Evolutionary conservation across 2,797 vertebrate genomes (phyloP), one percentile per base, ranked within the genome.

Genomic region (Rhynchonycteris naso): DNA sequence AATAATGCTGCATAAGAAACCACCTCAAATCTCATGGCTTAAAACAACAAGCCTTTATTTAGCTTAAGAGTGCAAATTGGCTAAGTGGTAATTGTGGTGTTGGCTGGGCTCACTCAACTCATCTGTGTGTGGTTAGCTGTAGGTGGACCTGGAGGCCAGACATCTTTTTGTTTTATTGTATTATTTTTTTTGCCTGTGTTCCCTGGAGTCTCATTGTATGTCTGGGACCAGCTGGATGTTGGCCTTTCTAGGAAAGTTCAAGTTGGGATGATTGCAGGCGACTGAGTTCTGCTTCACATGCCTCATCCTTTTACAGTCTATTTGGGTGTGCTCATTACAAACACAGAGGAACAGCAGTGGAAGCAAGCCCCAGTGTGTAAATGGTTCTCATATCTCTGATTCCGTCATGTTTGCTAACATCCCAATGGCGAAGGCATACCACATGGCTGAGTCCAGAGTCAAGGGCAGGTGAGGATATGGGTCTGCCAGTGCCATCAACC

Each of bases 21-120:
- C 28, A 82, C 38, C 24, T 12, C 7, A 85, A 14, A 90, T 84
- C 47, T 80, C 66, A 1, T 80, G 75, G 8, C 22, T 93, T 69
- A 84, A 76, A 87, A 91, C 21, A 63, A 15, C 61, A 91, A 78
- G 33, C 3, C 18, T 91, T 88, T 79, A n/a, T 92, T 88, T 79
- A 91, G 43, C 24, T 68, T 52, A 82, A 59, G 69, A 56, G 5
- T 38, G 26, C 5, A 71, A 38, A 6, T 33, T 33, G 56, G 26
- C 33, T 18, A 7, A 14, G 24, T 52, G 11, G 75, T 93, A 24
- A 24, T 58, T 91, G 30, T 90, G 43, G 18, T 74, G 13, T 56
- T 85, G 43, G 13, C 74, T 84, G 72, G 10, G 15, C 59, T 90
- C 75, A 71, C 19, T 86, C 8, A 28, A 4, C 26, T 80, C 59